Evolutionary conservation across 2,113 vertebrate species (phyloP), one percentile per base, ranked within the genome.

Genomic region (Corydoras maculifer): DNA sequence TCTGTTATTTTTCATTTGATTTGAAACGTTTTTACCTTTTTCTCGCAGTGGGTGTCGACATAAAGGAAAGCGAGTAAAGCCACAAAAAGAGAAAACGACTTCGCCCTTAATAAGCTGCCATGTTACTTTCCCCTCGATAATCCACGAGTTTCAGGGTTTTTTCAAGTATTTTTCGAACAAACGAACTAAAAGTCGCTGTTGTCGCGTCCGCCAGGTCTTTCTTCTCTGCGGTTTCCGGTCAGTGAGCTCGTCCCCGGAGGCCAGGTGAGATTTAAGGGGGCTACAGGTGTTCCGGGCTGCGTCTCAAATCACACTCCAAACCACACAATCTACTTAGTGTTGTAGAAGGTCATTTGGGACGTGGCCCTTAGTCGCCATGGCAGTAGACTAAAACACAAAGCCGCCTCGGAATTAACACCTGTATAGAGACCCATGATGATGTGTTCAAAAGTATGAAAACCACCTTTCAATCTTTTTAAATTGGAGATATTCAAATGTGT

Each of bases 171-270:
- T 54, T 75, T 35, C 72, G 32, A 3, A 15, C 68, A 31, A 43
- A 9, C 60, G 3, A 29, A 13, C 63, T 54, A 59, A 6, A 69
- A 31, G 55, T n/a, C 7, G 30, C 13, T 31, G 9, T 25, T 15
- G 31, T 68, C 60, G 11, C 49, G 18, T 65, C 50, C 67, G 51
- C 61, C 18, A 11, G 29, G 53, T 50, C 29, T 5, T 62, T 58
- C 15, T 65, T 43, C 59, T 49, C 74, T 69, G 59, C 70, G 62
- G 25, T 72, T 80, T 77, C 74, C 78, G 71, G 78, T 79, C 75
- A 79, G 62, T 32, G 35, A 51, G 53, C 64, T 12, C 53, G 30
- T 50, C 59, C 32, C 43, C 66, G 61, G 13, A 60, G 65, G 59
- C 57, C 62, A 77, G 61, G 63, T 73, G 58, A 12, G 55, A 2